Base-by-base conservation (phyloP, 1,140 invertebrate genomes). In the Saccostrea echinata region DNA sequence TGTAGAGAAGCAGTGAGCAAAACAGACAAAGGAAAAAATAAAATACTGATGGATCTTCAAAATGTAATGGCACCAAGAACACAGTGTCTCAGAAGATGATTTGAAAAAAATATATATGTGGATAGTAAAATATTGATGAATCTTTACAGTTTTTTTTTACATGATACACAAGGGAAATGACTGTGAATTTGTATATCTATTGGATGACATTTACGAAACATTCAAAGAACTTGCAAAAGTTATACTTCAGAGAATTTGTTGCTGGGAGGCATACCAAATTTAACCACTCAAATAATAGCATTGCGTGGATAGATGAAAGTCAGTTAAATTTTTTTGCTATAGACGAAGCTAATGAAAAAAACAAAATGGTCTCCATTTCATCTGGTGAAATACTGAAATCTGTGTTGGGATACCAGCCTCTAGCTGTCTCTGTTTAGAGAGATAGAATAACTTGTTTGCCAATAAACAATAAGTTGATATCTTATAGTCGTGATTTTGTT, bases 21-120 rank as follows among this genome's bases (percentile, higher is more conserved):
- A 64, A 64, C 21, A n/a, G 57, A 64, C 21, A 64, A 64, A 64
- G 57, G 57, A 21, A 64, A 64, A 64, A 64, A 64, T 18, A 64
- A 21, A 64, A n/a, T 64, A 0, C 9, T 64, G 18, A 24, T n/a
- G 18, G 18, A 64, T 18, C 24, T 64, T 8, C 8, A 64, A 21
- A 8, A 64, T 18, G 21, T 64, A 9, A 9, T 64, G 21, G 4
- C 21, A 64, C 57, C 18, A 64, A 64, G 24, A 21, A 9, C 3
- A 18, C 21, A 1, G 13, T n/a, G 8, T 21, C 57, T 64, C 21
- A 3, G 21, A 64, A 21, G 57, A 21, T 13, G 57, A 64, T 64
- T 21, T 21, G 11, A 64, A 21, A 64, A 24, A 4, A n/a, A n/a
- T n/a, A 6, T 64, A 24, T 64, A 13, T 64, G 3, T 8, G 18